Evolutionary conservation across 2,797 vertebrate genomes (phyloP).

Genomic region (Sebastes hopkinsi): DNA sequence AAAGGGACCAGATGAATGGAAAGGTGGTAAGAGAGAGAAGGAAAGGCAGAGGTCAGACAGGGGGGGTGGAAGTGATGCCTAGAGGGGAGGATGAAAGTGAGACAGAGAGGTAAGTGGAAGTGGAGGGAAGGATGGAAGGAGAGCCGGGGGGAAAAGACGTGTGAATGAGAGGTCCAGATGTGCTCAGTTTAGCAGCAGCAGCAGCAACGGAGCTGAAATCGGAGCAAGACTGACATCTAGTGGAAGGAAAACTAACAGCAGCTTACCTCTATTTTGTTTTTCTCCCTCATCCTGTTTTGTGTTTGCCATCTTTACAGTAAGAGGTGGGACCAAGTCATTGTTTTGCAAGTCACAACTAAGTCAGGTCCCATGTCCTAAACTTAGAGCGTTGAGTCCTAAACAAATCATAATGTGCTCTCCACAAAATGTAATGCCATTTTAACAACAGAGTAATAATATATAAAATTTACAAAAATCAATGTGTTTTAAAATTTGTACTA

Average conservation of each 20-base stretch:
- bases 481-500: no score
- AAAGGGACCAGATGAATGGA: background rate
- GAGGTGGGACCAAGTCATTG: background rate
- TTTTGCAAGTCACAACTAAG: no score
- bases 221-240: slow-evolving; percentile 34
- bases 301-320: background rate
- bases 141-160: background rate
- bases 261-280: background rate
- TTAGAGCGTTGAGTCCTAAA: no score
- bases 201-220: background rate
- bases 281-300: background rate
- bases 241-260: background rate
- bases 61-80: background rate
- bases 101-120: background rate
- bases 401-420: no score
- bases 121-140: background rate
- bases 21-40: background rate
- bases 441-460: no score
- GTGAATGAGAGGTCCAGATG: background rate
- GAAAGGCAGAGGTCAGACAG: background rate
- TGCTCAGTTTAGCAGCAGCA: background rate
- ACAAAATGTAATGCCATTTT: no score
- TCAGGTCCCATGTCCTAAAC: no score
- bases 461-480: no score
- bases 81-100: background rate